A percentile compares a stretch with the other conserved stretches of the same genome.
Evolutionary conservation across 2,888 invertebrate species (phyloP).

Genomic region (Hirtodrosophila alboralis): DNA sequence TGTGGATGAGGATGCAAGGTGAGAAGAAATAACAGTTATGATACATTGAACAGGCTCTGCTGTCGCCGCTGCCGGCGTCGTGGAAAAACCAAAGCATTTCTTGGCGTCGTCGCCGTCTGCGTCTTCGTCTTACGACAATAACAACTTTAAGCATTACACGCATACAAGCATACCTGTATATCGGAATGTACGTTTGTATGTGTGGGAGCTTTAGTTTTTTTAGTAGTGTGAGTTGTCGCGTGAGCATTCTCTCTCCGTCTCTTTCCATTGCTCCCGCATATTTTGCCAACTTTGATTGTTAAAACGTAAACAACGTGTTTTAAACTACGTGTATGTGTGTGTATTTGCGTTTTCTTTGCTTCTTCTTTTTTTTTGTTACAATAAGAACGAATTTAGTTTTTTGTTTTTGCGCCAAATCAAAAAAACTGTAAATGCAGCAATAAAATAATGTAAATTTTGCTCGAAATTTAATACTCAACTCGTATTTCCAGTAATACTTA

Average conservation of each 20-base stretch:
- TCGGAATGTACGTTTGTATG: constrained; percentile 2
- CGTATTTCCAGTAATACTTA: constrained; percentile 22
- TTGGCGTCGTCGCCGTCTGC: too few species aligned
- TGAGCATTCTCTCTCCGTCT: constrained; percentile 2
- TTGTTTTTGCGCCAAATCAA: constrained; percentile 8
- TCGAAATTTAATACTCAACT: constrained; percentile 19
- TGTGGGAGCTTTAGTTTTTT: neutral
- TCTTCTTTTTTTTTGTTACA: constrained; percentile 25
- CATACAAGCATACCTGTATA: constrained; percentile 5
- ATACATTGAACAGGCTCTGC: neutral
- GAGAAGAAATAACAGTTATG: constrained; percentile 32
- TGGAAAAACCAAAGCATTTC: constrained; percentile 48
- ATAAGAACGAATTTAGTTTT: constrained; percentile 10
- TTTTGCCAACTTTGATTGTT: constrained; percentile 58
- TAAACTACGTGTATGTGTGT: constrained; percentile 23
- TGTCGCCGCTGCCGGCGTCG: constrained; percentile 10
- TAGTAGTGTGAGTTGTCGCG: constrained; percentile 15
- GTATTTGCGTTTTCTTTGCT: constrained; percentile 16
- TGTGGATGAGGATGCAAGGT: constrained; percentile 73
- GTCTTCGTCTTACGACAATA: constrained; percentile 19
- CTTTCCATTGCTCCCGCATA: constrained; percentile 8
- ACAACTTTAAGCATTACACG: constrained; percentile 16
- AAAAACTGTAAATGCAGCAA: constrained; percentile 27
- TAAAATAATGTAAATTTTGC: constrained; percentile 26
- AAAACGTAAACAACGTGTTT: constrained; percentile 75